A percentile compares a stretch with the other conserved stretches of the same genome.
phyloP scores from a whole-genome alignment of 1,140 invertebrate genomes.

The Aphis gossypii region DNA sequence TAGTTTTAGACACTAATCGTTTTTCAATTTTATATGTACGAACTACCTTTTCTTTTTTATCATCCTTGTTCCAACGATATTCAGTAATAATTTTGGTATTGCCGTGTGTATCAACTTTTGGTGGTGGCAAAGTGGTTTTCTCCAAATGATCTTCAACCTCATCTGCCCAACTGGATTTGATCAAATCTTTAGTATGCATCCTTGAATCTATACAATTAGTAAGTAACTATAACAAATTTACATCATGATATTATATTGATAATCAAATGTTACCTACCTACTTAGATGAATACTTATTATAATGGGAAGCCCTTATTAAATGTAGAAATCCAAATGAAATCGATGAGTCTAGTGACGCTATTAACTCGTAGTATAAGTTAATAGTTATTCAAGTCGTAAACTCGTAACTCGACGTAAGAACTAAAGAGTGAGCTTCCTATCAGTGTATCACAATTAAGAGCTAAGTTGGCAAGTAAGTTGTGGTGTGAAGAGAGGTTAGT shows the following conservation, averaged over 20 bases:
- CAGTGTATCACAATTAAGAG: too few relatives aligned
- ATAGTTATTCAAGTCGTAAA: not conserved
- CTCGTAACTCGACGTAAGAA: not conserved
- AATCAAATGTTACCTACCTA: not conserved
- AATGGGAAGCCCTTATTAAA: not conserved
- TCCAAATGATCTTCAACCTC: slow-evolving; percentile 79
- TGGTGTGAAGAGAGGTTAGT: not conserved
- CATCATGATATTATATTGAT: not conserved
- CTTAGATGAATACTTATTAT: not conserved
- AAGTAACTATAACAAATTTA: not conserved
- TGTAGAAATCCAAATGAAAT: not conserved
- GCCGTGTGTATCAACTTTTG: slow-evolving; percentile 84
- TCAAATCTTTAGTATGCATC: slow-evolving; percentile 47
- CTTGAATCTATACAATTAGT: not conserved
- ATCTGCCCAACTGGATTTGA: slow-evolving; percentile 84
- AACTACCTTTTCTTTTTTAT: slow-evolving; percentile 84
- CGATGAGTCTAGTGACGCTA: too few relatives aligned
- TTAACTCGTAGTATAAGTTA: not conserved
- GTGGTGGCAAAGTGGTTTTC: slow-evolving; percentile 77
- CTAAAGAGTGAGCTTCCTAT: not conserved
- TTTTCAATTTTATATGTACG: slow-evolving; percentile 92
- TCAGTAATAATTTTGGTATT: slow-evolving; percentile 89
- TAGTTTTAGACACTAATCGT: slow-evolving; percentile 88
- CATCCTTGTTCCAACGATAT: slow-evolving; percentile 89
- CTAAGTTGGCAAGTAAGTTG: too few relatives aligned